A percentile compares a stretch with the other conserved stretches of the same genome.
These are phyloP conservation scores for Morone chrysops DNA, from an alignment of 2,113 vertebrate genomes.

Conservation along the genomic window DNA sequence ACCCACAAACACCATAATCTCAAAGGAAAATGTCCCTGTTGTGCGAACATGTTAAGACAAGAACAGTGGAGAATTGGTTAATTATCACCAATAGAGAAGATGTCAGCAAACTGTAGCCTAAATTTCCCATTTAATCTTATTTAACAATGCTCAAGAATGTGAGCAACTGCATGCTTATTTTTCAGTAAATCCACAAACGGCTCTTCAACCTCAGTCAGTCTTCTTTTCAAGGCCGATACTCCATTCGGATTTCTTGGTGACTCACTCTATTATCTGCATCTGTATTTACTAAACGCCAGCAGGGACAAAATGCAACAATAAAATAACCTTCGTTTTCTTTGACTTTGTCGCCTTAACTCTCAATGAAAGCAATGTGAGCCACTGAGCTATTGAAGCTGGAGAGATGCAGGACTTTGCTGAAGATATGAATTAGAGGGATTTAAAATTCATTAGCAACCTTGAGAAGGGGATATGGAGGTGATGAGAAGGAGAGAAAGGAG, in stretches of 20 bases:
- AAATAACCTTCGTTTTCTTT: conserved; percentile 46
- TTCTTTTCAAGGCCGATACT: conserved; percentile 10
- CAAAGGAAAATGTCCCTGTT: conserved; percentile 11
- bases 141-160: conserved; percentile 13
- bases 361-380: neutral
- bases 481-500: conserved; percentile 3
- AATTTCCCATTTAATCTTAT: neutral
- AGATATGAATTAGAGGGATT: conserved; percentile 51
- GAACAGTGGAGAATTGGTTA: neutral
- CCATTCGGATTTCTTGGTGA: conserved; percentile 24
- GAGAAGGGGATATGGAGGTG: conserved; percentile 42
- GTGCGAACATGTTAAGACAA: conserved; percentile 15
- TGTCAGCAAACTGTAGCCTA: neutral
- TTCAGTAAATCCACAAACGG: conserved; percentile 10
- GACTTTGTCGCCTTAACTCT: neutral
- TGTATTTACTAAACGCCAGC: conserved; percentile 30
- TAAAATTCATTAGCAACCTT: conserved; percentile 69
- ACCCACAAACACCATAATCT: neutral
- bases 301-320: conserved; percentile 36
- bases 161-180: neutral
- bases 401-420: conserved; percentile 24
- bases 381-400: conserved; percentile 8
- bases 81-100: conserved; percentile 26
- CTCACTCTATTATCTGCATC: conserved; percentile 37
- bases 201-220: neutral